phyloP scores from a whole-genome alignment of 2,113 vertebrate species.

The Rhodinocichla rosea region DNA sequence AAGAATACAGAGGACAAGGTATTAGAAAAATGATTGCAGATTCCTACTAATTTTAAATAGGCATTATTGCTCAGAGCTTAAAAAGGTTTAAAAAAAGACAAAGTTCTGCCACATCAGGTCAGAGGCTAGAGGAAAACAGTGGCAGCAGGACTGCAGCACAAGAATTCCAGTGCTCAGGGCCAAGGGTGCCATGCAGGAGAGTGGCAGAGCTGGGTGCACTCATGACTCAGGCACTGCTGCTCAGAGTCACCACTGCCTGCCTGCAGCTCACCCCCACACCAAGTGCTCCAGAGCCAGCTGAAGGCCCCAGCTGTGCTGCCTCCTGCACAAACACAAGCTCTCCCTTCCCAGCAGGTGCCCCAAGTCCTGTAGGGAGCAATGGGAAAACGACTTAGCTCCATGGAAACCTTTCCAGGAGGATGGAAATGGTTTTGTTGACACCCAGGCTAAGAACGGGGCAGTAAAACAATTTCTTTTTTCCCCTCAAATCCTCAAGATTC shows the following conservation, averaged over 20 bases:
- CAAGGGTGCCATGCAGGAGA: background rate
- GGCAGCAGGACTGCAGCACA: background rate
- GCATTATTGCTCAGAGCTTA: background rate
- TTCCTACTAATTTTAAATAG: background rate
- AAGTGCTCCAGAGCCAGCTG: background rate
- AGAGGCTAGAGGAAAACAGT: background rate
- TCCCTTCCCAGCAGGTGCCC: background rate
- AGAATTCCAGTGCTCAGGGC: rapidly evolving
- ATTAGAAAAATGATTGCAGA: background rate
- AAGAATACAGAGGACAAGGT: rapidly evolving
- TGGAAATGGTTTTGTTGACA: background rate
- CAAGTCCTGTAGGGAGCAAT: background rate
- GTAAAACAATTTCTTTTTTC: background rate
- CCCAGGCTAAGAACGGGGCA: background rate
- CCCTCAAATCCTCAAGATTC: background rate
- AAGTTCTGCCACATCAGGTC: background rate
- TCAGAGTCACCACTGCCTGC: background rate
- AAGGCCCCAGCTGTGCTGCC: background rate
- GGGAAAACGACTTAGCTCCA: background rate
- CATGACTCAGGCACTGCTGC: background rate
- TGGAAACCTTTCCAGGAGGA: background rate
- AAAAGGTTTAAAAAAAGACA: background rate
- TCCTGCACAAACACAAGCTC: background rate
- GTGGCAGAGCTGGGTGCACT: background rate
- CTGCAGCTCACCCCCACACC: background rate